Conservation (phyloP, 2,888 invertebrate species). For the Monoplex corrugatus region DNA sequence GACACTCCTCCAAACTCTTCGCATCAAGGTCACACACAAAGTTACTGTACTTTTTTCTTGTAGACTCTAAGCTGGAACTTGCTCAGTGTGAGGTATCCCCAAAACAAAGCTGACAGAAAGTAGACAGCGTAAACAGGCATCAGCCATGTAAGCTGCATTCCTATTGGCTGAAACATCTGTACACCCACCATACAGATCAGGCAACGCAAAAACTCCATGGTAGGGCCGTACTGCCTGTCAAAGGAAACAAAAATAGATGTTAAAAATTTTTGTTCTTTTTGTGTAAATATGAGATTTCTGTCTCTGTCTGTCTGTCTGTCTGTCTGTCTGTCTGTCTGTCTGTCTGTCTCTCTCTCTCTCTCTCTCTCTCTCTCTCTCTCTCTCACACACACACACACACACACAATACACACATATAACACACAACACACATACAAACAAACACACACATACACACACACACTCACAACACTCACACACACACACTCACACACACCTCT, state of each 20-base stretch:
- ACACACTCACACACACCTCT: neutral
- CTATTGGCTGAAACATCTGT: conserved; percentile 38
- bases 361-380: too few species aligned
- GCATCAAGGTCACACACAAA: neutral
- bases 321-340: too few species aligned
- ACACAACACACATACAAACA: too few species aligned
- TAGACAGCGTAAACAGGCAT: conserved; percentile 49
- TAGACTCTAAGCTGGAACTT: conserved; percentile 24
- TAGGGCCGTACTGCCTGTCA: conserved; percentile 62
- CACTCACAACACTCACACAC: too few species aligned
- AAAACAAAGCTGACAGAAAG: conserved; percentile 52
- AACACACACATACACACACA: too few species aligned
- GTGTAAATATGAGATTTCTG: too few species aligned
- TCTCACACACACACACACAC: too few species aligned
- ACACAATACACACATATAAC: too few species aligned
- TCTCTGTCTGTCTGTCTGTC: too few species aligned
- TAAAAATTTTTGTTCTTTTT: too few species aligned
- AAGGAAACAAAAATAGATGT: conserved; percentile 39
- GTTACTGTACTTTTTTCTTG: conserved; percentile 23
- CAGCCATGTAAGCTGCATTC: conserved; percentile 46
- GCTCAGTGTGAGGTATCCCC: conserved; percentile 51
- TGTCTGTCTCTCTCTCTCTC: too few species aligned
- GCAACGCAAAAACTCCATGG: conserved; percentile 66
- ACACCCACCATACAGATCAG: conserved; percentile 34
- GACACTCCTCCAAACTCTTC: too few species aligned